Percentiles rank a stretch among this genome's conserved stretches.
phyloP scores from a whole-genome alignment of 30 jellyfish, hydroid and myxozoan genomes.

The Aurelia aurita region DNA sequence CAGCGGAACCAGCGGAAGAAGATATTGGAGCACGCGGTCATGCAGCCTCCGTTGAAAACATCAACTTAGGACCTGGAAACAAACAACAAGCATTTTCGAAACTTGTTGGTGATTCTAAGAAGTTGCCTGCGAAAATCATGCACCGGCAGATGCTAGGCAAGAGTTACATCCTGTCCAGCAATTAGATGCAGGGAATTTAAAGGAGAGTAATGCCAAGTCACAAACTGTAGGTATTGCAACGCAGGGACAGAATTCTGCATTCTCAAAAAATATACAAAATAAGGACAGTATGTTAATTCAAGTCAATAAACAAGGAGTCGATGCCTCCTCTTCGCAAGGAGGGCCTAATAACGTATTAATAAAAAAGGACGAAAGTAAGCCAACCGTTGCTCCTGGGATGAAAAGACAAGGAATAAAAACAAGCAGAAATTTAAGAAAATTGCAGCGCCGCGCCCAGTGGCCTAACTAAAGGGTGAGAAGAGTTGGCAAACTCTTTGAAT shows the following conservation, averaged over 20 bases:
- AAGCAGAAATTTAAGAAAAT: not conserved
- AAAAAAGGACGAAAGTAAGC: constrained; percentile 20
- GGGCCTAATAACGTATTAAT: not conserved
- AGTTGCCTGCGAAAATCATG: constrained; percentile 3
- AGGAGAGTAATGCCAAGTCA: constrained; percentile 1
- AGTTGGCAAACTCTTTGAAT: no score
- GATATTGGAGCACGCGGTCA: constrained; percentile 17
- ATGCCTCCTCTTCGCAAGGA: not conserved
- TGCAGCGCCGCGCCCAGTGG: no score
- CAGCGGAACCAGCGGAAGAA: no score
- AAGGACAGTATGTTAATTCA: constrained; percentile 34
- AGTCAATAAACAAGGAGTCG: constrained; percentile 13
- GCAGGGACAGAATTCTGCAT: constrained; percentile 42
- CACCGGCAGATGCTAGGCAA: constrained; percentile 58
- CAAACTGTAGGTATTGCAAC: constrained; percentile 26
- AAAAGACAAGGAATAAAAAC: constrained; percentile 15
- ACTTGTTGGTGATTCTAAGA: constrained; percentile 30
- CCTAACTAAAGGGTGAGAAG: no score
- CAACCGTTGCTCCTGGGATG: constrained; percentile 75
- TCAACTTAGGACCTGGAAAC: not conserved
- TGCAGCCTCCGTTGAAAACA: constrained; percentile 15
- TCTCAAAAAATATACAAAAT: constrained; percentile 13
- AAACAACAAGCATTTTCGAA: constrained; percentile 35
- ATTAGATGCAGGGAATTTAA: not conserved
- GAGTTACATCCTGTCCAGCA: constrained; percentile 33